Base-by-base conservation (phyloP, 2,113 vertebrate genomes). In the Neoarius graeffei region DNA sequence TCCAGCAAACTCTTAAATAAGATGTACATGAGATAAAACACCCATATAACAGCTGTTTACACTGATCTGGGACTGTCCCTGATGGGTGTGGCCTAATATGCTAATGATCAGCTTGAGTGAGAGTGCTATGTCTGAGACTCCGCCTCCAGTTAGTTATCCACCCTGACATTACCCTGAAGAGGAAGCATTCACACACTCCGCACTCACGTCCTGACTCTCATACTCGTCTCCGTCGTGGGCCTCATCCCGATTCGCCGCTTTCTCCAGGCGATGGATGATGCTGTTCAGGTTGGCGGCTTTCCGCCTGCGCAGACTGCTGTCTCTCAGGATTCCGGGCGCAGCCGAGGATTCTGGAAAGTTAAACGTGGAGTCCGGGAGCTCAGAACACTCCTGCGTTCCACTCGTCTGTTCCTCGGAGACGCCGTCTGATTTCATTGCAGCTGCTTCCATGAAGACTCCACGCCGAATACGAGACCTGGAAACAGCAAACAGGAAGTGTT, bases 401-500 rank as follows among this genome's bases (percentile, higher is more conserved):
- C 94, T 95, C 57, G 10, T 96, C 95, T 74, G 97, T 83, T 83
- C 96, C 93, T 4, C 97, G n/a, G 97, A 97, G 88, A 97, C 97
- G 19, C 97, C 97, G 64, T 97, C 84, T 5, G 56, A 76, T 76
- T 76, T 96, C 6, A 96, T 96, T 1, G 96, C 96, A 85, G 98
- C 97, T 85, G 98, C 97, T 92, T 99, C 98, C 20, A 99, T 97
- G 93, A 99, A 99, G 87, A 99, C 97, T 93, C 99, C 98, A 88
- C 98, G 96, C 85, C 98, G 97, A 92, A 99, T 99, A 90, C 98
- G 97, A 93, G 98, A 99, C 95, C 98, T 99, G 86, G 19, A 54
- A 50, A 69, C 88, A 89, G 95, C 93, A 17, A 93, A 97, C 64
- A 91, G 74, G 74, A 52, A 77, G 74, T 54, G 71, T 74, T 74